Base-by-base conservation (phyloP, 2,888 invertebrate species). In the Molorchus minor region DNA sequence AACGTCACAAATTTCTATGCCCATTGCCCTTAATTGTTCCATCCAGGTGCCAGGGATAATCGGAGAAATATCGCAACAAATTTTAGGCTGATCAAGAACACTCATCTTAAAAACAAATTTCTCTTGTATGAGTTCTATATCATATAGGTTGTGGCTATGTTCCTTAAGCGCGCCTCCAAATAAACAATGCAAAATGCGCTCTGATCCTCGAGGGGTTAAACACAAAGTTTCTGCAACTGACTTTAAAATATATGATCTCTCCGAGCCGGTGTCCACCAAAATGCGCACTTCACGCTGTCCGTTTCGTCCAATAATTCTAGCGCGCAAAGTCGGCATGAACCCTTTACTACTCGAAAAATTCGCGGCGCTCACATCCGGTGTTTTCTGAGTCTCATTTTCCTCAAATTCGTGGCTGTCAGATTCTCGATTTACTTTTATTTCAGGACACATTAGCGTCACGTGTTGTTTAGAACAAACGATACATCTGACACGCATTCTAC, bases 121-220 rank as follows among this genome's bases (percentile, higher is more conserved):
- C 25, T 35, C 2, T 45, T 2, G 17, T 41, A n/a, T 17, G 12
- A 44, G 15, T 33, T 46, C 12, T 2, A 58, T 29, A 29, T 54
- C 46, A 40, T 54, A 61, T 29, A 51, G 57, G 4, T 52, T 13
- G 21, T 61, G 55, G 36, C 17, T 10, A 19, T 53, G 16, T 13
- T 5, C 44, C 8, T 61, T 41, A 56, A 65, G 63, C 79, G 81
- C 1, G 60, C 80, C 19, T 75, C 82, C n/a, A 79, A 80, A 19
- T 76, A 78, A 54, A 76, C 81, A 0, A 41, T 60, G 56, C 3
- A 35, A 17, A 12, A 60, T 16, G n/a, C n/a, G n/a, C n/a, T n/a
- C n/a, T n/a, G n/a, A n/a, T n/a, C n/a, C n/a, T n/a, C n/a, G n/a
- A n/a, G n/a, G n/a, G n/a, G n/a, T n/a, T n/a, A n/a, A n/a, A n/a